These are phyloP conservation scores for Xenopus laevis DNA, from an alignment of 2,113 vertebrate species.

Conservation along the genomic window DNA sequence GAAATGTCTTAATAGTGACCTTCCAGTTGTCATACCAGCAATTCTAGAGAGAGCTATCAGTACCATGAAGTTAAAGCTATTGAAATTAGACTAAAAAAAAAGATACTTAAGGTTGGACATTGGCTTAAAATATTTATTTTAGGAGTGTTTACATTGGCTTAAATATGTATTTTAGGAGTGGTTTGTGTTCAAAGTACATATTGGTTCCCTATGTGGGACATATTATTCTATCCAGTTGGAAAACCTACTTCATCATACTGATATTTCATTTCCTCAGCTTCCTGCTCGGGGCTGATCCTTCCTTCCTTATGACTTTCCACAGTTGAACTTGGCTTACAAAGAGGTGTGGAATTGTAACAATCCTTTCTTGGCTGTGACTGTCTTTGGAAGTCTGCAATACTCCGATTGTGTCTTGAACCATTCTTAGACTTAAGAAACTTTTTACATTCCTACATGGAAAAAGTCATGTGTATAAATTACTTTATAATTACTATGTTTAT, in stretches of 20 bases:
- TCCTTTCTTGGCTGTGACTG: conserved; percentile 57
- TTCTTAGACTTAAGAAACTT: conserved; percentile 60
- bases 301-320: conserved; percentile 58
- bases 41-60: no score
- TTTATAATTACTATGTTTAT: background rate
- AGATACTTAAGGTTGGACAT: no score
- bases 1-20: no score
- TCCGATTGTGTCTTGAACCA: conserved; percentile 60
- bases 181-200: no score
- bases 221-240: conserved; percentile 18
- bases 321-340: conserved; percentile 55
- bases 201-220: background rate
- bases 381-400: conserved; percentile 59
- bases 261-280: conserved; percentile 61
- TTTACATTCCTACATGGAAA: background rate
- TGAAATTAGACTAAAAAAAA: no score
- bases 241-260: conserved; percentile 60
- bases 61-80: no score
- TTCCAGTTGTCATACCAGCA: no score
- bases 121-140: no score
- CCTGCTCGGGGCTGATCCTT: conserved; percentile 59
- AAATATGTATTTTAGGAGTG: no score
- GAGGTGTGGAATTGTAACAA: conserved; percentile 46
- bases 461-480: background rate
- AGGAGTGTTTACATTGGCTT: no score